These are phyloP conservation scores for Macaria notata DNA, from an alignment of 2,888 invertebrate genomes.

Conservation along the genomic window DNA sequence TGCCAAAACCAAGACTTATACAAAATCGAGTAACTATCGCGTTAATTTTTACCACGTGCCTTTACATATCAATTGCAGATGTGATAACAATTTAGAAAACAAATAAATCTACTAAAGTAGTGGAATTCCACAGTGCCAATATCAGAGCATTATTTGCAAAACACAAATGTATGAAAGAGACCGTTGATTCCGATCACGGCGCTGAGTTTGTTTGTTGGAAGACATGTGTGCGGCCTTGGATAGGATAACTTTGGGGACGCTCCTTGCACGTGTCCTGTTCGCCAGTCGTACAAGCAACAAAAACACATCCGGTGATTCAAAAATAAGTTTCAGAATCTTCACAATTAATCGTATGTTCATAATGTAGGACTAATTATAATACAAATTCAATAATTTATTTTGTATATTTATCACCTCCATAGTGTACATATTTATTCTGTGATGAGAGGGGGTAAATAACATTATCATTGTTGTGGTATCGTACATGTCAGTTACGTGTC, in stretches of 20 bases:
- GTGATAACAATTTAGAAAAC: constrained; percentile 1
- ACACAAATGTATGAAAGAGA: constrained; percentile 33
- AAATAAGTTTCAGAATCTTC: too few species aligned
- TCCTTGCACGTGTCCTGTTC: constrained; percentile 54
- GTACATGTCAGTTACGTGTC: constrained; percentile 22
- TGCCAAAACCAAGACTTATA: constrained; percentile 21
- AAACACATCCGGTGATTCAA: constrained; percentile 44
- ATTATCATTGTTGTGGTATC: constrained; percentile 16
- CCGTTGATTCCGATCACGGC: constrained; percentile 34
- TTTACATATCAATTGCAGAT: not conserved
- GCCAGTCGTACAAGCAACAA: constrained; percentile 38
- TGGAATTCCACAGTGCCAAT: constrained; percentile 13
- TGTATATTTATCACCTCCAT: constrained; percentile 2
- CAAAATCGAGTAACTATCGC: not conserved
- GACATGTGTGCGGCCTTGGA: constrained; percentile 59
- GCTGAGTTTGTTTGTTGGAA: constrained; percentile 47
- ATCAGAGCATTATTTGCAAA: constrained; percentile 26
- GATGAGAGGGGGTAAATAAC: not conserved
- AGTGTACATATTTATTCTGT: too few species aligned
- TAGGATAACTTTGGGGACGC: constrained; percentile 46
- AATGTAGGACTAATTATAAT: too few species aligned
- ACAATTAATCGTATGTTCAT: too few species aligned
- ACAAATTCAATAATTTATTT: constrained; percentile 22
- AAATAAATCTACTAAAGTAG: constrained; percentile 11
- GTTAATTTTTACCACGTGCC: not conserved